These are phyloP conservation scores for Cavia porcellus DNA, from an alignment of 2,113 vertebrate species.

Conservation along the genomic window DNA sequence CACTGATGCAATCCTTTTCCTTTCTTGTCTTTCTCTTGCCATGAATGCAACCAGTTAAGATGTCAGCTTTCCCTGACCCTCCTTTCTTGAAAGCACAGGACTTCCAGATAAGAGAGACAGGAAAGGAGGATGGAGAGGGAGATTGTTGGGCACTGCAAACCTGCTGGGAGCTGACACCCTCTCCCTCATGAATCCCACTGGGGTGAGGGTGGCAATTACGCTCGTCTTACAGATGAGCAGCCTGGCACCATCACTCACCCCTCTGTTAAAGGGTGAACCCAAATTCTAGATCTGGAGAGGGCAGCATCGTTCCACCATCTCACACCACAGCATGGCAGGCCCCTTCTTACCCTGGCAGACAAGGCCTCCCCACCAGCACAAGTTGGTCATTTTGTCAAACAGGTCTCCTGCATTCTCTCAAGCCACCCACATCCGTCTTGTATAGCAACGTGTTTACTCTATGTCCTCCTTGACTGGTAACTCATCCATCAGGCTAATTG, in stretches of 20 bases:
- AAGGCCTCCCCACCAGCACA: not conserved
- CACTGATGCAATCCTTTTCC: not conserved
- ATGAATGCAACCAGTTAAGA: not conserved
- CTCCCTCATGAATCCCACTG: not conserved
- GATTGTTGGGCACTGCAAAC: too few species aligned
- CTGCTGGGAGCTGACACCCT: not conserved
- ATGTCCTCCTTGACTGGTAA: not conserved
- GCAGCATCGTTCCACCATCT: not conserved
- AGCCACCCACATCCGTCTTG: not conserved
- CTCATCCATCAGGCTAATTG: conserved; percentile 41
- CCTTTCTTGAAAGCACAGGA: not conserved
- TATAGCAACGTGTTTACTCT: not conserved
- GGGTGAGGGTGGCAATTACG: fast-evolving
- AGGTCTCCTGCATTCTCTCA: not conserved
- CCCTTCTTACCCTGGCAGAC: not conserved
- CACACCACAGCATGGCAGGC: not conserved
- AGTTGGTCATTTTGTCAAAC: not conserved
- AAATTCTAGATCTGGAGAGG: not conserved
- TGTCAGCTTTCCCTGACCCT: not conserved
- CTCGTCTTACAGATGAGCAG: not conserved
- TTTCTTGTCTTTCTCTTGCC: not conserved
- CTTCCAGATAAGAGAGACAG: not conserved
- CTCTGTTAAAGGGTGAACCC: not conserved
- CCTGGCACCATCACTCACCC: not conserved
- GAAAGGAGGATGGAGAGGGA: not conserved